Percentiles rank a stretch among this genome's conserved stretches.
These are phyloP conservation scores for Gallinago stenura DNA, from an alignment of 2,797 vertebrate species.

Conservation along the genomic window DNA sequence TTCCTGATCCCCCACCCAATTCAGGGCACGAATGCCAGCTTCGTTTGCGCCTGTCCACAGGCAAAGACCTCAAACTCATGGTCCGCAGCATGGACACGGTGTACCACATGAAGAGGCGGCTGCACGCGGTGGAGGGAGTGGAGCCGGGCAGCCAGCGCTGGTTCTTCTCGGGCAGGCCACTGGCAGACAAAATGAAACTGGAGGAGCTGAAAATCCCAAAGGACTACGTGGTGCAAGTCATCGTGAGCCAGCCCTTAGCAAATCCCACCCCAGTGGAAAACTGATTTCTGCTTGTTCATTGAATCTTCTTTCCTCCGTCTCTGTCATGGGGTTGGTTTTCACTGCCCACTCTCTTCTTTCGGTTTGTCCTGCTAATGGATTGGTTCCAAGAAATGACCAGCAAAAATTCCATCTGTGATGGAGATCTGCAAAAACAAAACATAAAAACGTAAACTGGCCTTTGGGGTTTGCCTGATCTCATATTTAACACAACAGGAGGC, in stretches of 20 bases:
- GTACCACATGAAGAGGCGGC: conserved; percentile 94
- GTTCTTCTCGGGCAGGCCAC: conserved; percentile 97
- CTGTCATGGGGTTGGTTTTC: conserved; percentile 71
- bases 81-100: conserved; percentile 94
- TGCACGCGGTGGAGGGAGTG: conserved; percentile 90
- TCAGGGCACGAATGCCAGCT: conserved; percentile 94
- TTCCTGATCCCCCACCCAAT: conserved; percentile 89
- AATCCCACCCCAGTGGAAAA: conserved; percentile 91
- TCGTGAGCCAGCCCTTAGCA: conserved; percentile 92
- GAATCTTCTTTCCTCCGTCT: conserved; percentile 56
- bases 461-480: conserved; percentile 28
- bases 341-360: conserved; percentile 55
- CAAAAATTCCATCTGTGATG: conserved; percentile 85
- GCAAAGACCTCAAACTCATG: conserved; percentile 91
- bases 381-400: conserved; percentile 77
- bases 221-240: conserved; percentile 99
- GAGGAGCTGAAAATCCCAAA: conserved; percentile 98
- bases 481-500: conserved; percentile 17
- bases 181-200: conserved; percentile 95
- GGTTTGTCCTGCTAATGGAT: conserved; percentile 66
- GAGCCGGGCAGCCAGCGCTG: conserved; percentile 90
- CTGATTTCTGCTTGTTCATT: conserved; percentile 71
- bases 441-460: conserved; percentile 29
- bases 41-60: conserved; percentile 94
- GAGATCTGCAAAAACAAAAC: conserved; percentile 75